phyloP scores from a whole-genome alignment of 2,797 vertebrate genomes.

The Gallinago stenura region DNA sequence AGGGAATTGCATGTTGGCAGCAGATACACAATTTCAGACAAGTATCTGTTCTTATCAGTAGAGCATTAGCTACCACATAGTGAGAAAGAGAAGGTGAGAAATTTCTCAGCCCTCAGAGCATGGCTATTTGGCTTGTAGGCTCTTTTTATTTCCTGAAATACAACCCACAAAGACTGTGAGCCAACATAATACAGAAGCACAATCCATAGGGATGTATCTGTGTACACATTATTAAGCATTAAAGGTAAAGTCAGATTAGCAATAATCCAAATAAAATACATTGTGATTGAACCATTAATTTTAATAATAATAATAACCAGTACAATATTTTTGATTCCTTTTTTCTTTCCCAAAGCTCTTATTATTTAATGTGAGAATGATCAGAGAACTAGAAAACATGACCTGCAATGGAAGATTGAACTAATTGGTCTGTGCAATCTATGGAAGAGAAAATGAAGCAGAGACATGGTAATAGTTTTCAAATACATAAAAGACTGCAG shows the following conservation, averaged over 20 bases:
- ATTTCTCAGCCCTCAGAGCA: not conserved
- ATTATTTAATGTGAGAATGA: conserved; percentile 36
- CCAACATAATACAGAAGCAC: not conserved
- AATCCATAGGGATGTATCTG: not conserved
- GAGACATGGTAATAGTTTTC: not conserved
- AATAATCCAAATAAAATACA: conserved; percentile 28
- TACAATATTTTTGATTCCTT: conserved; percentile 1
- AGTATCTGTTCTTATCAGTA: not conserved
- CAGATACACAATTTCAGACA: not conserved
- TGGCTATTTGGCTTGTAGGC: not conserved
- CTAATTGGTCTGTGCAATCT: conserved; percentile 44
- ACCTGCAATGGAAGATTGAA: conserved; percentile 11
- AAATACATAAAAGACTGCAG: conserved; percentile 20
- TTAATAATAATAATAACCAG: conserved; percentile 30
- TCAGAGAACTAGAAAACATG: conserved; percentile 42
- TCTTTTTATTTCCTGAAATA: not conserved
- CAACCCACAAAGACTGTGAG: not conserved
- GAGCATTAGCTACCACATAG: not conserved
- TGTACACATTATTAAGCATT: not conserved
- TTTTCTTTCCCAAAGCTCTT: conserved; percentile 15
- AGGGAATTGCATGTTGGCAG: not conserved
- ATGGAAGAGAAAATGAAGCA: conserved; percentile 35
- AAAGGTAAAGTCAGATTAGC: conserved; percentile 27
- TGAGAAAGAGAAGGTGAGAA: not conserved
- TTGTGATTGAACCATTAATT: conserved; percentile 54